Evolutionary conservation across 2,797 vertebrate genomes (phyloP).

Genomic region (Cyprinodon diabolis): DNA sequence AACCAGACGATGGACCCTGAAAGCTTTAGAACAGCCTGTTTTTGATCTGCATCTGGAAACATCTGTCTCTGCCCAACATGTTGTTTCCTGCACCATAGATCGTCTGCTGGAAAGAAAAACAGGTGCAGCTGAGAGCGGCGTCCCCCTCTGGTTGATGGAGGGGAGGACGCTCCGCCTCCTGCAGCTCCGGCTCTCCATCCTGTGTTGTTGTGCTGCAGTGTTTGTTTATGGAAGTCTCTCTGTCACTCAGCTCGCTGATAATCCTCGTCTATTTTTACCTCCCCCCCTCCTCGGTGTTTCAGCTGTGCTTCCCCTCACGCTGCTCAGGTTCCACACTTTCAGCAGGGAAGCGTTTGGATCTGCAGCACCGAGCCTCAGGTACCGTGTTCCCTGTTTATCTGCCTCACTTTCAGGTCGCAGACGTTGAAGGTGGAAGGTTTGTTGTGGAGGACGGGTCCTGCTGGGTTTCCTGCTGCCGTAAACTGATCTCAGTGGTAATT

Average conservation of each 20-base stretch:
- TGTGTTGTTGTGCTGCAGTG: constrained; percentile 18
- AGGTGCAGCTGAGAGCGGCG: not conserved
- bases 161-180: no score
- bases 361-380: constrained; percentile 17
- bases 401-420: not conserved
- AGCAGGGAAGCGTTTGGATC: constrained; percentile 9
- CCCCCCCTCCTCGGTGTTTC: not conserved
- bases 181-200: not conserved
- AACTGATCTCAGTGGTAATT: not conserved
- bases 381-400: not conserved
- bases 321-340: not conserved
- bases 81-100: constrained; percentile 1
- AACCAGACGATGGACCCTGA: no score
- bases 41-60: constrained; percentile 1
- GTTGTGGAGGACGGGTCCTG: not conserved
- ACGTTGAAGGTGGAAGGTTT: not conserved
- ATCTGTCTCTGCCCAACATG: not conserved
- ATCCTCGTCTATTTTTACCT: constrained; percentile 54
- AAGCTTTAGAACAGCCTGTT: not conserved
- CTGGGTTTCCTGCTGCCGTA: not conserved
- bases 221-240: constrained; percentile 38
- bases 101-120: not conserved
- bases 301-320: constrained; percentile 9
- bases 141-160: no score
- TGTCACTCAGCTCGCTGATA: constrained; percentile 34